Evolutionary conservation across 2,797 vertebrate species (phyloP).

Genomic region (Schizopygopsis malacanthus): DNA sequence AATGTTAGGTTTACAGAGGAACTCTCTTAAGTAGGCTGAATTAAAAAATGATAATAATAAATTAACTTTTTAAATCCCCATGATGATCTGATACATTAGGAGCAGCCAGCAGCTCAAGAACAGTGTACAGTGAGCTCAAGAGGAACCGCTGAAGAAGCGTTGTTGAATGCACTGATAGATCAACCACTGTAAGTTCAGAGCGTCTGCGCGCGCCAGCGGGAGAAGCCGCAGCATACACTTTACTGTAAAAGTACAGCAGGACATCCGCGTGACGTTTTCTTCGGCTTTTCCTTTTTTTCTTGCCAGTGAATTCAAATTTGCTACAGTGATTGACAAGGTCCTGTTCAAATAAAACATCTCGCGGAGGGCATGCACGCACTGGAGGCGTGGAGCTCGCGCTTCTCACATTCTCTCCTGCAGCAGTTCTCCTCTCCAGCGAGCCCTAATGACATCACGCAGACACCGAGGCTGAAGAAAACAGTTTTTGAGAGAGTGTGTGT

Average conservation of each 20-base stretch:
- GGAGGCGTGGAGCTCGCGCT: slow-evolving; percentile 83
- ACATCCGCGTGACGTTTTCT: slow-evolving; percentile 75
- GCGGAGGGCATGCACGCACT: slow-evolving; percentile 68
- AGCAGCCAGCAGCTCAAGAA: background rate
- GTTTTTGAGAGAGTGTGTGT: slow-evolving; percentile 55
- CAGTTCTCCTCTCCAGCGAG: slow-evolving; percentile 72
- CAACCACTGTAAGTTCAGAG: background rate
- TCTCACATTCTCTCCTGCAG: slow-evolving; percentile 78
- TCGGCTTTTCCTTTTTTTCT: slow-evolving; percentile 12
- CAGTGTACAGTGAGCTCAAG: background rate
- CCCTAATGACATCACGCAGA: slow-evolving; percentile 80
- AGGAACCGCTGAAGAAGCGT: background rate
- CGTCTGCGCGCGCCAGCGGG: slow-evolving; percentile 9
- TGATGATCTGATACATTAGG: background rate
- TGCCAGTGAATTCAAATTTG: slow-evolving; percentile 68
- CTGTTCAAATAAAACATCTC: slow-evolving; percentile 79
- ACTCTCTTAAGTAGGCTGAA: background rate
- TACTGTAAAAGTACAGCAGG: slow-evolving; percentile 66
- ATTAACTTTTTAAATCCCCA: background rate
- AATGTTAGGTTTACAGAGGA: too few species aligned
- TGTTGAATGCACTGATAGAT: slow-evolving; percentile 9
- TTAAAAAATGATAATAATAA: background rate
- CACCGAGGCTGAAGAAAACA: slow-evolving; percentile 71
- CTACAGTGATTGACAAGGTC: slow-evolving; percentile 73
- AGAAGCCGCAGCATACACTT: slow-evolving; percentile 56